phyloP scores from a whole-genome alignment of 2,888 invertebrate genomes.

The Bombylius major region DNA sequence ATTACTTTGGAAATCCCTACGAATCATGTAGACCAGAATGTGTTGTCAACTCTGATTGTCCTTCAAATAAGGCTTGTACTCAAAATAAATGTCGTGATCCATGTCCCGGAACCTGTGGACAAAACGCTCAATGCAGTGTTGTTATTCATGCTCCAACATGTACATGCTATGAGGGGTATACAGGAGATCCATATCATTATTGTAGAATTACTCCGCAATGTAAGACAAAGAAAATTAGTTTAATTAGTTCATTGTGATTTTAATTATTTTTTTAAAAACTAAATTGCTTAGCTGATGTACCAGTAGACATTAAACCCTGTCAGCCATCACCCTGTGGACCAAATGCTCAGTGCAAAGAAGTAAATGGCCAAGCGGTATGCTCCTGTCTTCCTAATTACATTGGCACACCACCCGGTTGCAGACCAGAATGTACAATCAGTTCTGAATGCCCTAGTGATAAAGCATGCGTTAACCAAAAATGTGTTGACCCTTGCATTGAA shows the following conservation, averaged over 20 bases:
- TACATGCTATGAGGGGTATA: slow-evolving; percentile 53
- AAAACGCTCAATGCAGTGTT: slow-evolving; percentile 58
- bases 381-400: slow-evolving; percentile 46
- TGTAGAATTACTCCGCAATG: slow-evolving; percentile 42
- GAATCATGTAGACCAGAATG: slow-evolving; percentile 66
- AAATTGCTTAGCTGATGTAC: slow-evolving; percentile 22
- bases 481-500: slow-evolving; percentile 49
- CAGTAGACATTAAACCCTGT: slow-evolving; percentile 42
- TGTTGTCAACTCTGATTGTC: slow-evolving; percentile 63
- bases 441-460: slow-evolving; percentile 47
- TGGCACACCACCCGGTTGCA: slow-evolving; percentile 51
- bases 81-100: slow-evolving; percentile 66
- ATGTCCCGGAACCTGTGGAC: slow-evolving; percentile 64
- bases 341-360: slow-evolving; percentile 48
- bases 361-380: slow-evolving; percentile 47
- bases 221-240: slow-evolving; percentile 28
- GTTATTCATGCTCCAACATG: slow-evolving; percentile 58
- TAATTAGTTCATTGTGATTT: background rate
- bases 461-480: slow-evolving; percentile 53
- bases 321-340: slow-evolving; percentile 53
- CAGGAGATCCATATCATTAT: slow-evolving; percentile 64
- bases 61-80: slow-evolving; percentile 55
- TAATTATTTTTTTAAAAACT: background rate
- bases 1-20: slow-evolving; percentile 55
- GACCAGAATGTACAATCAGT: slow-evolving; percentile 53